Base-by-base conservation (phyloP, 1,140 invertebrate species). In the Zaprionus ornatus region DNA sequence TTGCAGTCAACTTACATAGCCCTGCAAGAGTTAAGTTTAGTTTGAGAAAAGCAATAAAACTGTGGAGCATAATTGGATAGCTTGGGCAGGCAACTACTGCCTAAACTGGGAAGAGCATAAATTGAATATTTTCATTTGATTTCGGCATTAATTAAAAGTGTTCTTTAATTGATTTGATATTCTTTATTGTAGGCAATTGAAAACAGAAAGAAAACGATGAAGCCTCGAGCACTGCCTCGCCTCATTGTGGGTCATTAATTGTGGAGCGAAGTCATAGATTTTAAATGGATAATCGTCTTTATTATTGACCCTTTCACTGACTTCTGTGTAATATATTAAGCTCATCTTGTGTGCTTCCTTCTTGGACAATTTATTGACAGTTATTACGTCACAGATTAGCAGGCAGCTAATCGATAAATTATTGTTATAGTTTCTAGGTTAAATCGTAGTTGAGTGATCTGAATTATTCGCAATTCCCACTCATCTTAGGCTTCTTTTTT, bases 71-170 rank as follows among this genome's bases (percentile, higher is more conserved):
- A 75, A 75, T 35, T 64, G 50, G 60, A 75, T 63, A 71, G 35
- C 48, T 48, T 66, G 54, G 48, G 23, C 59, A 35, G 52, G 68
- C 19, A 69, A 21, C 60, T 7, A 35, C 60, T 10, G 48, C 37
- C 23, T 21, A 73, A 52, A 63, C 27, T 37, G 57, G 17, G 21
- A 56, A 54, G 21, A 23, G 27, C 25, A 52, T 65, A 60, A 75
- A 75, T 75, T 71, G 73, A 75, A 71, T 75, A 75, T 75, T 59
- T 75, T 75, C 73, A 71, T 71, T 75, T 71, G 73, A 75, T 75
- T 75, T 75, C 67, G 70, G 45, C 73, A 70, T 71, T 75, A 75
- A 75, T 75, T 70, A 64, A 71, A 59, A 65, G 60, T 65, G 42
- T 42, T 64, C 60, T 25, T 75, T 71, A 75, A 75, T 75, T 75